phyloP scores from a whole-genome alignment of 2,113 vertebrate species.

The Herpetotheres cachinnans region DNA sequence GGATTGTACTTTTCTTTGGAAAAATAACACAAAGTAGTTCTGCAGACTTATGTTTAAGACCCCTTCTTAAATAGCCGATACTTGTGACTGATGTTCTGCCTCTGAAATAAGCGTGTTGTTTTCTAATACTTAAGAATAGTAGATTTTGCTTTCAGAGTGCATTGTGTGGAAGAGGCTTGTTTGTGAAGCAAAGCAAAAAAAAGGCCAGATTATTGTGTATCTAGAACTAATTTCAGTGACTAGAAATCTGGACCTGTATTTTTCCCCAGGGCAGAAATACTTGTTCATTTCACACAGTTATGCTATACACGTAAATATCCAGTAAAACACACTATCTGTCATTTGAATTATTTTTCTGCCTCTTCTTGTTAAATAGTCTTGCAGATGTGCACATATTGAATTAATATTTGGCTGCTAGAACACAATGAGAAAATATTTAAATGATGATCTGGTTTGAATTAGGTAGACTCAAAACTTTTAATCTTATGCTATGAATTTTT shows the following conservation, averaged over 20 bases:
- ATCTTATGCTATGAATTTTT: neutral
- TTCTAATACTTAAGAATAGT: neutral
- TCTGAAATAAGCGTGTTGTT: neutral
- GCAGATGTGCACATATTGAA: neutral
- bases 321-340: neutral
- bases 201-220: neutral
- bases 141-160: neutral
- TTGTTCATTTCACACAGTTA: neutral
- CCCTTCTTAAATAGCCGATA: neutral
- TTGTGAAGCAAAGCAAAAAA: neutral
- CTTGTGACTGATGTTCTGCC: neutral
- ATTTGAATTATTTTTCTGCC: neutral
- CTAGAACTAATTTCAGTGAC: neutral
- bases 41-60: neutral
- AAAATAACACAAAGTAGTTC: neutral
- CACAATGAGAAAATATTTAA: conserved; percentile 1
- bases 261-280: neutral
- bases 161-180: neutral
- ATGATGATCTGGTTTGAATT: neutral
- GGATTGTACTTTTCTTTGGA: neutral
- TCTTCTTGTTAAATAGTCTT: neutral
- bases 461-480: neutral
- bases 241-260: neutral
- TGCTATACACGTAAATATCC: neutral
- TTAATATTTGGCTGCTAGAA: neutral